Evolutionary conservation across 2,888 invertebrate genomes (phyloP), one percentile per base, ranked within the genome.

Genomic region (Disparrhopalites patrizii): DNA sequence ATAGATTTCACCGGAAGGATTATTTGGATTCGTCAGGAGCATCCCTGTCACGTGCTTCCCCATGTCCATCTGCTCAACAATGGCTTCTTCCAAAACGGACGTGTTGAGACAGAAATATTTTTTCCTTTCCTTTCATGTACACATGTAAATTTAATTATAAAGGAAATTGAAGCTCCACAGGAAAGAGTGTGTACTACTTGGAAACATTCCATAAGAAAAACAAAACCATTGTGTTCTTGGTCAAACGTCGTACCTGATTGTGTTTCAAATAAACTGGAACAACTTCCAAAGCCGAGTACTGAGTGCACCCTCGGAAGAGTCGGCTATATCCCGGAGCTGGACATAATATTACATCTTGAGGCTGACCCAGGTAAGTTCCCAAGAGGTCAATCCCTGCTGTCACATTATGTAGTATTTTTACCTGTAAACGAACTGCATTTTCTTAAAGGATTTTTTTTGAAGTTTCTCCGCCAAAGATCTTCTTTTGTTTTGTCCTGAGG

Each of bases 21-120:
- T 72, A n/a, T 70, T 68, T 10, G 72, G 72, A 68, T 71, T 73
- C 33, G 68, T 73, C 1, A 71, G 47, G 18, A 71, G 47, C 5
- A 73, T 62, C 8, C 67, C 71, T 31, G 63, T 55, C 2, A 71
- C 65, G 31, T 40, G 64, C 55, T 66, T 69, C 18, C 70, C 69
- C 18, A 38, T 10, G 13, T 1, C 40, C 31, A 51, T 62, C 55
- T 66, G 63, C 28, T 68, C 62, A 38, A 55, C 25, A 27, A 58
- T 38, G 1, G 57, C 52, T 25, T 52, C 56, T 55, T 70, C 72
- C 31, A 73, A 20, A 4, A 52, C 36, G 20, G 65, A 55, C 18
- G 65, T 8, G 1, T 60, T 55, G 36, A 72, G 54, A 15, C 23
- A 51, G 61, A 72, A 72, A 25, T 52, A 47, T 10, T 66, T 65